These are phyloP conservation scores for Ceratosolen fusciceps DNA, from an alignment of 1,140 invertebrate genomes.

Conservation along the genomic window DNA sequence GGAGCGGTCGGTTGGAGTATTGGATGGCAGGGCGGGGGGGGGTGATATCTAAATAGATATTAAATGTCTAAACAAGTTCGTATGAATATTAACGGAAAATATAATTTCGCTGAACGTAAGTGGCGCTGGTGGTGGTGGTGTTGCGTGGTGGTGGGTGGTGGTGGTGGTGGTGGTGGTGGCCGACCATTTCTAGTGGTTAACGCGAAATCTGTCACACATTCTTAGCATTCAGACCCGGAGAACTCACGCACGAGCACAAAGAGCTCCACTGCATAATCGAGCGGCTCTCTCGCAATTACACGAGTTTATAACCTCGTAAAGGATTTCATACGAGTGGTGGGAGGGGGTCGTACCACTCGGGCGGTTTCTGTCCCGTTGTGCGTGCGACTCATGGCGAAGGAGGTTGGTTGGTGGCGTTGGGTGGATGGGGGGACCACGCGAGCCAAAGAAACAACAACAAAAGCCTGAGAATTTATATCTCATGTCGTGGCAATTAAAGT, in stretches of 20 bases:
- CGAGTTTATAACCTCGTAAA: constrained; percentile 31
- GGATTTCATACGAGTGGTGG: constrained; percentile 13
- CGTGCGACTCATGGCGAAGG: not conserved
- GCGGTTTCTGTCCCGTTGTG: no score
- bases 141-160: no score
- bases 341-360: not conserved
- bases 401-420: no score
- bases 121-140: no score
- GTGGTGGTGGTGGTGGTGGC: no score
- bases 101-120: no score
- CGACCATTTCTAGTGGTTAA: not conserved
- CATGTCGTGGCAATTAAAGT: constrained; percentile 43
- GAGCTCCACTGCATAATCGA: not conserved
- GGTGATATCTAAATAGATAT: no score
- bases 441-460: not conserved
- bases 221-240: not conserved
- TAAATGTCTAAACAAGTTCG: no score
- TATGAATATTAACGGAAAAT: no score
- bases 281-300: constrained; percentile 40
- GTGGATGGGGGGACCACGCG: not conserved
- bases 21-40: no score
- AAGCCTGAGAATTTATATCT: constrained; percentile 40
- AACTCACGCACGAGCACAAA: no score
- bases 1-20: no score
- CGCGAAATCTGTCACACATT: not conserved